Evolutionary conservation across 2,888 invertebrate genomes (phyloP), one percentile per base, ranked within the genome.

Genomic region (Falcaria lacertinaria): DNA sequence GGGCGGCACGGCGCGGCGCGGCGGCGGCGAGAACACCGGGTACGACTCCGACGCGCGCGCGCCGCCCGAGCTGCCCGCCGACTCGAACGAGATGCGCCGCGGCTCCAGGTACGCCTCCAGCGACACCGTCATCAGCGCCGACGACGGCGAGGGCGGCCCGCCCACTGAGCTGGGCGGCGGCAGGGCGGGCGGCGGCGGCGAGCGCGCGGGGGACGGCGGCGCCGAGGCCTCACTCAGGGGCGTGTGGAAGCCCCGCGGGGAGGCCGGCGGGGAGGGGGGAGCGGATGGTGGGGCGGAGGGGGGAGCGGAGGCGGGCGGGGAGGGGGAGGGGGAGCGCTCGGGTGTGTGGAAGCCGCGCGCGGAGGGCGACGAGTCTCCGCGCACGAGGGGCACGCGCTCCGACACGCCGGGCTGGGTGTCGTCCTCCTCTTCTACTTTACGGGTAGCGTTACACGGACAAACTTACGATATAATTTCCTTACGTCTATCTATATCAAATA

Each of bases 41-140:
- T 94, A 95, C 50, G 95, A 95, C 54, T 95, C 96, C 60, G 94
- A 94, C n/a, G 94, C 93, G 91, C 16, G 92, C 91, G 17, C 93
- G 91, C 15, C 92, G 91, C 13, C 19, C 42, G 95, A 94, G 57
- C 92, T 91, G 2, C 95, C 93, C 8, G 95, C 94, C 5, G 95
- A 95, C 60, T 93, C 93, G 77, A 96, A 93, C 0, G 96, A 96
- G 58, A 96, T 93, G 39, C 95, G 91, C 17, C 94, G 93, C 0
- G 95, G 95, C 64, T 97, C 97, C 53, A 97, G 89, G 68, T 96
- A 97, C 15, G 94, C 96, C 56, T 97, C 97, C 22, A 96, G 91
- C 1, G 96, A 95, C 4, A 95, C 93, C 1, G 96, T 95, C 91
- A 95, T 93, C 4, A 95, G 91, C 0, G 96, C 96, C 0, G 96